Evolutionary conservation across 2,113 vertebrate species (phyloP), one percentile per base, ranked within the genome.

Genomic region (Calonectris borealis): DNA sequence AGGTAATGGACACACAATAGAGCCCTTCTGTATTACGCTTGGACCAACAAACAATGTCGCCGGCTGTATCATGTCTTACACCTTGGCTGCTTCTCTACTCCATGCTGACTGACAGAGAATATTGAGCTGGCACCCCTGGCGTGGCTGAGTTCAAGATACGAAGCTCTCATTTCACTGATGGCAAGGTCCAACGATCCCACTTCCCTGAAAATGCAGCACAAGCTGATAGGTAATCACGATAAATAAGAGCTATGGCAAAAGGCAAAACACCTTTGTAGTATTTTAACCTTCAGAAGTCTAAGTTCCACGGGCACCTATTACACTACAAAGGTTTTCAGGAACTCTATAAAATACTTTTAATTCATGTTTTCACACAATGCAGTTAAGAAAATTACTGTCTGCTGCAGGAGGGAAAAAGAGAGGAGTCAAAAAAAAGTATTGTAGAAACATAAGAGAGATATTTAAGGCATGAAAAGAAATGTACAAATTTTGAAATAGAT

Each of bases 101-200:
- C 4, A 1, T 15, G 10, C 14, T 72, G 46, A 64, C 40, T 72
- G 62, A 19, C 8, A 44, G 32, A 32, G 17, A 72, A 46, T 9
- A 34, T 19, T 29, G 54, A 69, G 22, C 36, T 71, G n/a, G 7
- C 16, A 13, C 32, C 6, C 15, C 31, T 68, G 52, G 16, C 4
- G 2, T 0, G 0, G 8, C 16, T 29, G 4, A 27, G 6, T 58
- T 57, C 44, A 51, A 58, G 65, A 34, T 11, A 54, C 1, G 7
- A 38, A 16, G 7, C 10, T 58, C 61, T 49, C 2, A 3, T 83
- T 86, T 57, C 57, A 10, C 12, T 49, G 24, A 25, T 54, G n/a
- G 44, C 34, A 25, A 78, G 34, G 31, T 44, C 55, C 3, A 2
- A 2, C 1, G 4, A n/a, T 27, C 13, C 42, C 29, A 36, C 7